Evolutionary conservation across 2,113 vertebrate species (phyloP), one percentile per base, ranked within the genome.

Genomic region (Ameiurus melas): DNA sequence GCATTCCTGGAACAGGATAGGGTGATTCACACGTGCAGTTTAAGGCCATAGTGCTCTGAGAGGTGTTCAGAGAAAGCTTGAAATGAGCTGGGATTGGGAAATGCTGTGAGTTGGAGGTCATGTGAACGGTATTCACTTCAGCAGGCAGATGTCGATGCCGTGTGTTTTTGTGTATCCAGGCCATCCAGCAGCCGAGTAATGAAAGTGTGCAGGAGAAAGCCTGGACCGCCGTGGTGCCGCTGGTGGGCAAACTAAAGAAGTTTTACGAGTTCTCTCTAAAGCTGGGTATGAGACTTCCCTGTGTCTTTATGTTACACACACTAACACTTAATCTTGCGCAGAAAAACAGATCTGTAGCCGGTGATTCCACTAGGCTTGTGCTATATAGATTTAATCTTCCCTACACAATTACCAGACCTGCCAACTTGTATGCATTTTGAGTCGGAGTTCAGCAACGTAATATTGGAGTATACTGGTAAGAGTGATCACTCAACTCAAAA

Each of bases 261-360:
- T 99, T 99, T 94, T 99, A 99, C 62, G 97, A 99, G 96, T 99
- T 99, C 95, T 98, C 98, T 87, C 96, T 97, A 93, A 97, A 97
- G 88, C 94, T 99, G 92, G 98, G 98, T 99, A 94, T 93, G 83
- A 30, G 16, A 4, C 57, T 84, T 64, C 22, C 19, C 60, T 83
- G 25, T 22, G 27, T 5, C 4, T 20, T n/a, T 84, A n/a, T 58
- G 8, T 39, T 14, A 36, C 53, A 25, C 39, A 55, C 79, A 83
- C 47, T 16, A 22, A 33, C 58, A 47, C 47, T 33, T 81, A 33
- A 33, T 57, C 78, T 58, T 36, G 51, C 33, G 6, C n/a, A 57
- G 53, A 33, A 81, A 57, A 39, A 39, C 22, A 3, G 22, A 4
- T 47, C 20, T 25, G 36, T 25, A 5, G 6, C 1, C 25, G 25